Base-by-base conservation (phyloP, 64 coral and sea anemone species). In the Montipora foliosa region DNA sequence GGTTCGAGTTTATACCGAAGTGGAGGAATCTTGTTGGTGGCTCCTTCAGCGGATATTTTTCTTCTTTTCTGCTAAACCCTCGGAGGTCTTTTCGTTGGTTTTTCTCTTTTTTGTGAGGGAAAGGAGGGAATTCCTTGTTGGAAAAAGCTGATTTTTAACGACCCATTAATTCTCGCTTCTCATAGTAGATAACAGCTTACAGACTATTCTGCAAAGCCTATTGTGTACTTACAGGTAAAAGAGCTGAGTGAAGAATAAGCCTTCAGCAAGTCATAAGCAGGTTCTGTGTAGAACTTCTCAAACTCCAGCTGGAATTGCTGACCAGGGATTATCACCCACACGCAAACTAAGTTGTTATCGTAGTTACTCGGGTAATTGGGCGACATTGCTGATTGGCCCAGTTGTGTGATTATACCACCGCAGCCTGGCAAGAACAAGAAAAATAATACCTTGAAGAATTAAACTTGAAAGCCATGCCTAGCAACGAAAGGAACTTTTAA, bases 361-460 rank as follows among this genome's bases (percentile, higher is more conserved):
- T 99, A 99, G 45, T 93, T 17, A 48, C 71, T 96, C 1, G 98
- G 98, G 22, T 94, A 99, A 76, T 96, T 96, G 44, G 95, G 98
- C 17, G 95, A 96, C 87, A 95, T 77, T 8, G 96, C 96, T 57
- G 85, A 50, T 75, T 69, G 58, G 44, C 89, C 92, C 61, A 99
- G 44, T 5, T 80, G 22, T 17, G 98, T 95, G 45, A 99, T 68
- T 49, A 99, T 6, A 70, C 98, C 98, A 8, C 98, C 98, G 50
- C 98, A 99, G 1, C 92, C 98, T 99, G 75, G 77, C 59, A 12
- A 61, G 88, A 71, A 37, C 37, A 37, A 37, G n/a, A 64, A 49
- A 64, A 64, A 64, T 19, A 74, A 69, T 51, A 51, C 6, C 49
- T 37, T 37, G 37, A 37, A 37, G 37, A 37, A 37, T 0, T 37